These are phyloP conservation scores for Drosophila obscura DNA, from an alignment of 1,140 invertebrate species.

Conservation along the genomic window DNA sequence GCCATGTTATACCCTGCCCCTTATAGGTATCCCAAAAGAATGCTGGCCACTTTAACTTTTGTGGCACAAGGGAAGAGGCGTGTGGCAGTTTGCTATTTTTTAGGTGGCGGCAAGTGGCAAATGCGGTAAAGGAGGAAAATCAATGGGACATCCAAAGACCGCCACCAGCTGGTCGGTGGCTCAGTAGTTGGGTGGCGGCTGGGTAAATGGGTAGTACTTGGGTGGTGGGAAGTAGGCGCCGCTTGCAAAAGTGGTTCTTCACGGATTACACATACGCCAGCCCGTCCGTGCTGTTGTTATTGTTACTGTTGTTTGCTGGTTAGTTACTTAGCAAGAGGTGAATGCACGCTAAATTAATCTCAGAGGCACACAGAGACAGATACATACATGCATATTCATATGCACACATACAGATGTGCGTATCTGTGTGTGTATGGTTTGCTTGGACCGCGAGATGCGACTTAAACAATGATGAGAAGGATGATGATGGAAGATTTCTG, in stretches of 20 bases:
- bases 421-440: not conserved
- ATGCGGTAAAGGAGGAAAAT: conserved; percentile 44
- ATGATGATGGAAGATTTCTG: not conserved
- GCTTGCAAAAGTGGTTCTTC: conserved; percentile 53
- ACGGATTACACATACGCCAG: conserved; percentile 59
- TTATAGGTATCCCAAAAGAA: conserved; percentile 27
- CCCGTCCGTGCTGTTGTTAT: conserved; percentile 23
- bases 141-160: conserved; percentile 56
- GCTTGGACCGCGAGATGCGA: conserved; percentile 2
- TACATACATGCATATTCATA: conserved; percentile 26
- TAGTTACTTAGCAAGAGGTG: conserved; percentile 57
- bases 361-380: conserved; percentile 36
- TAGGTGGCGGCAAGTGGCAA: conserved; percentile 4
- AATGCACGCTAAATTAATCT: conserved; percentile 72
- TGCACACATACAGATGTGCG: conserved; percentile 3
- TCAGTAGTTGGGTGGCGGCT: conserved; percentile 21
- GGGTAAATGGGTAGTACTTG: conserved; percentile 19
- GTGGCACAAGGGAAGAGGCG: not conserved
- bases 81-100: conserved; percentile 6
- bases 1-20: too few species aligned
- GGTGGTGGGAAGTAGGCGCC: conserved; percentile 47
- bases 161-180: conserved; percentile 19
- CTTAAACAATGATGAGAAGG: conserved; percentile 1
- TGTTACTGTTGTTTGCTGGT: conserved; percentile 37
- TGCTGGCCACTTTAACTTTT: conserved; percentile 19